Conservation (phyloP, 2,797 vertebrate genomes). For the Heterohyrax brucei region DNA sequence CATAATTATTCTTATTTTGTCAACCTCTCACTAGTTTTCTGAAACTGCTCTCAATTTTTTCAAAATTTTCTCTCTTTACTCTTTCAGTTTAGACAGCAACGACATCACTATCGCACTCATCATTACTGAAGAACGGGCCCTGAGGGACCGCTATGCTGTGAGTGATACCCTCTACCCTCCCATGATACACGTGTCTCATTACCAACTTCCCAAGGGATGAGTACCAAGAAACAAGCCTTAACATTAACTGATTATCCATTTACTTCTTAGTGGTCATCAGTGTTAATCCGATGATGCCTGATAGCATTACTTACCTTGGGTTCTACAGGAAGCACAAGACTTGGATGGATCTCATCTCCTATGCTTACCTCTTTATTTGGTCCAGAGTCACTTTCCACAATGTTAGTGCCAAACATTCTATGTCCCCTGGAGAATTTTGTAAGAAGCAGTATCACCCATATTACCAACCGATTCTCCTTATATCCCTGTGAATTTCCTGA, state of each 20-base stretch:
- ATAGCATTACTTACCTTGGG: neutral
- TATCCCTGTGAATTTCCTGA: neutral
- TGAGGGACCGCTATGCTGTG: neutral
- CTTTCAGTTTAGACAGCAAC: neutral
- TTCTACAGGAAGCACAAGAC: neutral
- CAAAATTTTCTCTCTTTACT: neutral
- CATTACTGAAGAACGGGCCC: neutral
- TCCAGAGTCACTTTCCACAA: neutral
- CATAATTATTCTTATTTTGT: neutral
- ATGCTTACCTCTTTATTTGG: neutral
- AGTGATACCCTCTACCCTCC: neutral
- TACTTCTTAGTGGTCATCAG: neutral
- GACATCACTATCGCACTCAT: neutral
- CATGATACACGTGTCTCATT: neutral
- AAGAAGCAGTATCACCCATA: constrained; percentile 10
- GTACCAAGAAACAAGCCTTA: neutral
- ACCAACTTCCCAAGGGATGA: neutral
- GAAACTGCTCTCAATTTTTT: neutral
- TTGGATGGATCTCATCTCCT: neutral
- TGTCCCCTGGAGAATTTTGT: neutral
- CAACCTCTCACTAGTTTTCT: neutral
- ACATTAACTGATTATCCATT: neutral
- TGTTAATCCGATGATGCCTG: neutral
- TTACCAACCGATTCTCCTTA: neutral
- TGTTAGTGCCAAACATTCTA: neutral